phyloP scores from a whole-genome alignment of 2,888 invertebrate genomes.

The Tupiocoris notatus region DNA sequence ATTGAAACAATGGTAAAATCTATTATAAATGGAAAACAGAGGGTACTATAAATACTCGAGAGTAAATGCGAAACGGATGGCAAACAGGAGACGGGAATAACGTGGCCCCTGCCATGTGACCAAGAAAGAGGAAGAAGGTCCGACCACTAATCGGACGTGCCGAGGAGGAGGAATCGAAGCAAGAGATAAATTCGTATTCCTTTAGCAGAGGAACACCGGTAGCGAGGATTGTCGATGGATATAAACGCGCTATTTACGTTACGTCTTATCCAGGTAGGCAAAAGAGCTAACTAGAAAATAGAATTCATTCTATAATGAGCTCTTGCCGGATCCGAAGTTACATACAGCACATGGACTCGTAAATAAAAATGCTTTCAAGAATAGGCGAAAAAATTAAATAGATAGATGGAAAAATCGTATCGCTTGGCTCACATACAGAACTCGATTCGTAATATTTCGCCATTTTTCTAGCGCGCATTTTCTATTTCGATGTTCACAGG shows the following conservation, averaged over 20 bases:
- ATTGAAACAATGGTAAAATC: neutral
- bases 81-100: neutral
- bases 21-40: neutral
- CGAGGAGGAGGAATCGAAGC: neutral
- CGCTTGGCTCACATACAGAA: no score
- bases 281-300: no score
- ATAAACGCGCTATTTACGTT: neutral
- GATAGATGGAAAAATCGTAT: no score
- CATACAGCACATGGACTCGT: no score
- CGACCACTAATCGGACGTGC: neutral
- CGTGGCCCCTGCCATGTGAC: neutral
- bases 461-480: no score
- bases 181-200: neutral
- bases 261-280: neutral
- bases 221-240: neutral
- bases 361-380: no score
- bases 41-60: neutral
- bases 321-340: no score
- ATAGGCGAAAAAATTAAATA: no score
- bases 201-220: neutral
- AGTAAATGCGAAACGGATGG: neutral
- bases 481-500: no score
- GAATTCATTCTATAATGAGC: no score
- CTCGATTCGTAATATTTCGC: no score
- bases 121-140: neutral